Base-by-base conservation (phyloP, 1,140 invertebrate genomes). In the Rhopalosiphum padi region DNA sequence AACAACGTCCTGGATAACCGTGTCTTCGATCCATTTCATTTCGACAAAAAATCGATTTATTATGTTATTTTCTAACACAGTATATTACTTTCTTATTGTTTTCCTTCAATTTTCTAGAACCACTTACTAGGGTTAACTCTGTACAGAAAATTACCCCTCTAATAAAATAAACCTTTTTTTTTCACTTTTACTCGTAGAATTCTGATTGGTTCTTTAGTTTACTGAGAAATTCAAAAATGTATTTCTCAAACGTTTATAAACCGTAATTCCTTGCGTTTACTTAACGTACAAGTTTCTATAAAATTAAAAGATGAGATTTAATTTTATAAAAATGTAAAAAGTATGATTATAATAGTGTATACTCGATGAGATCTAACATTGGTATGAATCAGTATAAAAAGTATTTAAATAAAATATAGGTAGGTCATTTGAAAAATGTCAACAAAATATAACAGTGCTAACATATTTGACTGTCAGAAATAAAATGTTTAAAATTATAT, bases 201-300 rank as follows among this genome's bases (percentile, higher is more conserved):
- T 83, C 77, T 83, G 77, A 83, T 83, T 83, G 77, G 22, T 83
- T 83, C 77, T 83, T n/a, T 68, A 68, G 11, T 68, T n/a, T 77
- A 77, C 60, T 77, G n/a, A 77, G 30, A n/a, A 77, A n/a, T 77
- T 77, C 3, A n/a, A 77, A 77, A 77, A 77, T 77, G 60, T 35
- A 18, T n/a, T 77, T 77, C 4, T 77, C 30, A 35, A n/a, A 77
- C 60, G 15, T 77, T 77, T 77, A 4, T 4, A n/a, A 77, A 77
- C n/a, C 11, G 15, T 77, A 77, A 68, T 77, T 77, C 3, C 30
- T 77, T 77, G 15, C 15, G n/a, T n/a, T 77, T 77, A 77, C 15
- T n/a, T n/a, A n/a, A 77, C 5, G 60, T 77, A n/a, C n/a, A n/a
- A 18, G 30, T 35, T 77, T 15, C n/a, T 77, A n/a, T 77, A 77